These are phyloP conservation scores for Myxocyprinus asiaticus DNA, from an alignment of 2,113 vertebrate species.

Conservation along the genomic window DNA sequence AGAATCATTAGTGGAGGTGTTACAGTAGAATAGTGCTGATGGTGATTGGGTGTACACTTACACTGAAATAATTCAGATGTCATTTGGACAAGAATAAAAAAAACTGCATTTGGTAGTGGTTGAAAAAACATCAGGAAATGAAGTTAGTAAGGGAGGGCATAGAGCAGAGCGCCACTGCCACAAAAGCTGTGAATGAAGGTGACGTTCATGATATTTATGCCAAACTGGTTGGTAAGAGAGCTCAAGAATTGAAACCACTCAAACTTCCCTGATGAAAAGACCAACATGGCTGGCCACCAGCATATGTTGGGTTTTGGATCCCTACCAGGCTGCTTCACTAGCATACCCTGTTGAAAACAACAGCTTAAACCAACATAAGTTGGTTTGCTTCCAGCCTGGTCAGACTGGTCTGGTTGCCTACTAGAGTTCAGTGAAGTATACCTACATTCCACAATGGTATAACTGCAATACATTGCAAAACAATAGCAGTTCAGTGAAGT, in stretches of 20 bases:
- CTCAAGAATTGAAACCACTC: neutral
- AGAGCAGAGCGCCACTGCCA: neutral
- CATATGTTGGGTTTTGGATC: neutral
- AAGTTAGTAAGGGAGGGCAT: slow-evolving; percentile 21
- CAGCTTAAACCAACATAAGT: no score
- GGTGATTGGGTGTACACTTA: slow-evolving; percentile 14
- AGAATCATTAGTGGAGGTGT: slow-evolving; percentile 9
- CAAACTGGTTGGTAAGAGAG: slow-evolving; percentile 15
- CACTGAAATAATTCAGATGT: slow-evolving; percentile 37
- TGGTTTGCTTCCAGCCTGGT: no score
- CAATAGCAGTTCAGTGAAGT: no score
- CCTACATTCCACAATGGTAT: no score
- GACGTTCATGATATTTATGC: slow-evolving; percentile 5
- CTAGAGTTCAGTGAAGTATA: no score
- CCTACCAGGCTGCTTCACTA: no score
- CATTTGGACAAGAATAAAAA: slow-evolving; percentile 40
- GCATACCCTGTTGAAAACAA: no score
- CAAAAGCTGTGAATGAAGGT: slow-evolving; percentile 1
- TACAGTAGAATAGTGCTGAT: slow-evolving; percentile 6
- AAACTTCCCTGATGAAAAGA: neutral
- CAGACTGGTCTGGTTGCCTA: no score
- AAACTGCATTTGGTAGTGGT: slow-evolving; percentile 28
- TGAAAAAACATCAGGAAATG: slow-evolving; percentile 27
- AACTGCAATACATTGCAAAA: no score
- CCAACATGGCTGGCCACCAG: neutral